A percentile compares a stretch with the other conserved stretches of the same genome.
These are phyloP conservation scores for Cacoxenus indagator DNA, from an alignment of 2,888 invertebrate genomes.

Conservation along the genomic window DNA sequence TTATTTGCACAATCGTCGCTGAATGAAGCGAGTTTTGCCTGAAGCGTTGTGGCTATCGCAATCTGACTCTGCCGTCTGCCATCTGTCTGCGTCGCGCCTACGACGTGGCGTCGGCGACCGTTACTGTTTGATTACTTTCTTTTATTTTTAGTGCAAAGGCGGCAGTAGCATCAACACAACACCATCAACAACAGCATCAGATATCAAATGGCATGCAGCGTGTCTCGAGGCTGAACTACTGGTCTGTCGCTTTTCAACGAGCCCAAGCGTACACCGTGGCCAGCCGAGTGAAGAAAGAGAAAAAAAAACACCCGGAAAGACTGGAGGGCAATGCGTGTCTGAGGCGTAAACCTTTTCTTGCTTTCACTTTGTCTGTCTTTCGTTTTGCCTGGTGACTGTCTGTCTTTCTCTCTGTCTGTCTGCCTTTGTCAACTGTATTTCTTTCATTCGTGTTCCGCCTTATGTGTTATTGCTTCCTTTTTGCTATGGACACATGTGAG, in stretches of 20 bases:
- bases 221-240: background rate
- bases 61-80: background rate
- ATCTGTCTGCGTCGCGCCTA: background rate
- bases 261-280: background rate
- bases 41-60: background rate
- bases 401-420: background rate
- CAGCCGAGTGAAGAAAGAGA: background rate
- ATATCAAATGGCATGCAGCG: constrained; percentile 14
- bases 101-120: background rate
- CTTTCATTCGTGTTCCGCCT: background rate
- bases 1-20: background rate
- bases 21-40: background rate
- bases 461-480: constrained; percentile 18
- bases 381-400: no score
- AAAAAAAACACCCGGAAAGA: background rate
- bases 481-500: background rate
- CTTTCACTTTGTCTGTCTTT: background rate
- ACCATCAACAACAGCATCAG: background rate
- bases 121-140: constrained; percentile 20
- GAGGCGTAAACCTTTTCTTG: constrained; percentile 11
- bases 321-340: background rate
- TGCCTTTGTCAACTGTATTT: background rate
- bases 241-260: background rate
- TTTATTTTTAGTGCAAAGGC: constrained; percentile 18
- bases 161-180: background rate